Conservation (phyloP, 2,888 invertebrate genomes). For the Leucania comma region DNA sequence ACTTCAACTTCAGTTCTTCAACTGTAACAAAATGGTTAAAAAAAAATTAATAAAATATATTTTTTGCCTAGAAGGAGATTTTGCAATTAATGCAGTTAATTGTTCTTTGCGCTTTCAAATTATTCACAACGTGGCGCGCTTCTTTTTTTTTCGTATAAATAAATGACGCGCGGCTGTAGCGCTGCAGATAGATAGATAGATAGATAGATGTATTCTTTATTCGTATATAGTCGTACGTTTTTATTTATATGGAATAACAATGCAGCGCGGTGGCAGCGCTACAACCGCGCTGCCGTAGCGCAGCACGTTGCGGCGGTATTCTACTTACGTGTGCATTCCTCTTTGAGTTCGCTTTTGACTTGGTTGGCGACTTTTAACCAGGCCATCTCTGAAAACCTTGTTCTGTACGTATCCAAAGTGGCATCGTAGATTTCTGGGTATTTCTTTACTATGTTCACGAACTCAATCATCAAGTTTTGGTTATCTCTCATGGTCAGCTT, state of each 20-base stretch:
- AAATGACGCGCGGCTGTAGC: no score
- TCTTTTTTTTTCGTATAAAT: no score
- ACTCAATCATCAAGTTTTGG: slow-evolving; percentile 83
- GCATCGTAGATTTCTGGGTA: slow-evolving; percentile 87
- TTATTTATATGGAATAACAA: no score
- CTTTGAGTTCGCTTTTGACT: slow-evolving; percentile 68
- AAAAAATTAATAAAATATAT: not conserved
- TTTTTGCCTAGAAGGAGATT: not conserved
- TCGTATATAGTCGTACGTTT: no score
- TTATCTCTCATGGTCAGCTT: slow-evolving; percentile 79
- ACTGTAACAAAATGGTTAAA: slow-evolving; percentile 62
- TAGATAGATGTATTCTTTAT: no score
- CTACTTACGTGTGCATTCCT: slow-evolving; percentile 70
- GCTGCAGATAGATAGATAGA: no score
- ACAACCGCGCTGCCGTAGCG: no score
- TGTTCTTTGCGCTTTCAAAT: no score
- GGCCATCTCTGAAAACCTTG: slow-evolving; percentile 61
- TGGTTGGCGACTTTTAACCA: slow-evolving; percentile 67
- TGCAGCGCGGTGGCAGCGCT: no score
- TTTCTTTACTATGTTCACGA: slow-evolving; percentile 86
- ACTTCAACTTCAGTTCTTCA: slow-evolving; percentile 71
- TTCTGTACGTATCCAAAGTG: slow-evolving; percentile 83
- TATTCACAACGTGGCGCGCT: no score
- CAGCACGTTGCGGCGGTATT: no score
- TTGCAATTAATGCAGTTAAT: no score